Evolutionary conservation across 2,113 vertebrate species (phyloP).

Genomic region (Antennarius striatus): DNA sequence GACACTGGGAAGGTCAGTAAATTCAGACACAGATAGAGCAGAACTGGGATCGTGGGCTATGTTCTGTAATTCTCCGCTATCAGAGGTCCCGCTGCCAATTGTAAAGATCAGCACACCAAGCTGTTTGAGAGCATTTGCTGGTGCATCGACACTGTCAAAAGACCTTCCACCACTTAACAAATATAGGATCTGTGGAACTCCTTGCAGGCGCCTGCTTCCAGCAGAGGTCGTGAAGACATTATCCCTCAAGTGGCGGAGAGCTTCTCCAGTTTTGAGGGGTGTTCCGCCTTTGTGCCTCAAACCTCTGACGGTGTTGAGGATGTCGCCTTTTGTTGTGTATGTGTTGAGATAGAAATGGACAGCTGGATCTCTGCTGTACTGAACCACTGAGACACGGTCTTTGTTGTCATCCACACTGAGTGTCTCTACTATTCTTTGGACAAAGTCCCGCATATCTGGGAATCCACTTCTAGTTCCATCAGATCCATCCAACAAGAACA

Average conservation of each 20-base stretch:
- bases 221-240: slow-evolving; percentile 76
- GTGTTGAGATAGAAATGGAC: slow-evolving; percentile 62
- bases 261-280: slow-evolving; percentile 78
- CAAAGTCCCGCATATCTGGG: slow-evolving; percentile 50
- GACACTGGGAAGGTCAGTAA: slow-evolving; percentile 69
- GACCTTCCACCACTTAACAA: slow-evolving; percentile 56
- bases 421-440: slow-evolving; percentile 50
- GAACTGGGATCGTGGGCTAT: slow-evolving; percentile 24
- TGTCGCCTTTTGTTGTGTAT: slow-evolving; percentile 19
- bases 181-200: slow-evolving; percentile 79
- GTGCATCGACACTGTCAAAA: slow-evolving; percentile 45
- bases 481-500: slow-evolving; percentile 68
- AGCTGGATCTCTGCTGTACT: slow-evolving; percentile 58
- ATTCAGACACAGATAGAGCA: slow-evolving; percentile 44
- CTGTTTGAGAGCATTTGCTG: slow-evolving; percentile 49
- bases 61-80: slow-evolving; percentile 53
- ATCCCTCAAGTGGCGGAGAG: slow-evolving; percentile 71
- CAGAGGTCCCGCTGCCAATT: slow-evolving; percentile 50
- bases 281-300: slow-evolving; percentile 52
- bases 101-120: slow-evolving; percentile 41
- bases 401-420: slow-evolving; percentile 52
- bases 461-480: slow-evolving; percentile 42
- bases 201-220: slow-evolving; percentile 81
- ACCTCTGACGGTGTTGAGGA: slow-evolving; percentile 23
- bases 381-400: slow-evolving; percentile 59